Evolutionary conservation across 1,140 invertebrate genomes (phyloP).

Genomic region (Melipona quadrifasciata): DNA sequence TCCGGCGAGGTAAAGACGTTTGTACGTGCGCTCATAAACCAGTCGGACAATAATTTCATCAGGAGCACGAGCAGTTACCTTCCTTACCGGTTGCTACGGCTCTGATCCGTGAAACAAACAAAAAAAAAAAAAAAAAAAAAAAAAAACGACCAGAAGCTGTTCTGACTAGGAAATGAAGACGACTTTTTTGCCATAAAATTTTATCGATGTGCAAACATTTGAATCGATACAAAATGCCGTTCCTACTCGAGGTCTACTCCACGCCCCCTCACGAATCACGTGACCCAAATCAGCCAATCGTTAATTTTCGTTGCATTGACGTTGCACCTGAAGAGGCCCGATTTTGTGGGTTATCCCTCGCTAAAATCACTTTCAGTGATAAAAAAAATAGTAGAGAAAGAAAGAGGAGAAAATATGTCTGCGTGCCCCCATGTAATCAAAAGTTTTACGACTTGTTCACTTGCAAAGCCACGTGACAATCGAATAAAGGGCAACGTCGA

Average conservation of each 20-base stretch:
- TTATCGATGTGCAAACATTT: no score
- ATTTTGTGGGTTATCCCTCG: no score
- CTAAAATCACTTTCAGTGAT: no score
- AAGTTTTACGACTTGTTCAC: constrained; percentile 13
- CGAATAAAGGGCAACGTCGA: background rate
- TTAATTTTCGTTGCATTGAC: no score
- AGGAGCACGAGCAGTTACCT: background rate
- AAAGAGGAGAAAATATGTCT: background rate
- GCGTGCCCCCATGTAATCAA: constrained; percentile 1
- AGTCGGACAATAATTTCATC: constrained; percentile 12
- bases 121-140: constrained; percentile 9
- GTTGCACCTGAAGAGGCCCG: no score
- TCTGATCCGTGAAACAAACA: constrained; percentile 1
- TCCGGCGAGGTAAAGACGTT: background rate
- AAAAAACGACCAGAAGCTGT: no score
- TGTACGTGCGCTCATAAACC: constrained; percentile 18
- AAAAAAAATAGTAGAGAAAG: background rate
- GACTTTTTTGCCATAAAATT: no score
- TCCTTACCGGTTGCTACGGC: background rate
- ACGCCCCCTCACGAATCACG: no score
- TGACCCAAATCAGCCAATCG: no score
- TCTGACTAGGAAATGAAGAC: no score
- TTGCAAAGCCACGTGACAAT: background rate
- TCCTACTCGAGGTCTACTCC: no score
- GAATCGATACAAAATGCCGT: no score